Percentiles rank a stretch among this genome's conserved stretches.
phyloP scores from a whole-genome alignment of 2,113 vertebrate genomes.

The Ctenodactylus gundi region DNA sequence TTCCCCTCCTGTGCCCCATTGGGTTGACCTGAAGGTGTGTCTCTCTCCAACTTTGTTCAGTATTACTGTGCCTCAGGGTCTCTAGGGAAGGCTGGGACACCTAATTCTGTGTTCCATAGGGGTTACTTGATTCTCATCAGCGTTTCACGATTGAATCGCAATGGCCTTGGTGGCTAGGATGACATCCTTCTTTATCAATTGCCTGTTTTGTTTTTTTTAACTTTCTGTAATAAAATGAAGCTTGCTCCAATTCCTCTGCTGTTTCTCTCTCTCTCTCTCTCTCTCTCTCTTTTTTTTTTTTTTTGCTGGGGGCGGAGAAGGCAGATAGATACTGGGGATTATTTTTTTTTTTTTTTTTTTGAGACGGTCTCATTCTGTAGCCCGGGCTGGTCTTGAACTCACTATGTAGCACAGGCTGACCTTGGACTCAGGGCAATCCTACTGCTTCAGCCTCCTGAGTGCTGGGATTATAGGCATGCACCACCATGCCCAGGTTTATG shows the following conservation, averaged over 20 bases:
- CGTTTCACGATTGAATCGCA: slow-evolving; percentile 22
- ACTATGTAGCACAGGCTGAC: too few species aligned
- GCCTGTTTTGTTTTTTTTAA: slow-evolving; percentile 36
- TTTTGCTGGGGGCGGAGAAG: too few species aligned
- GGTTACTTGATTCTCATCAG: slow-evolving; percentile 60
- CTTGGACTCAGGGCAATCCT: too few species aligned
- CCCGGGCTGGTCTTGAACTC: too few species aligned
- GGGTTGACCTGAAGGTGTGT: background rate
- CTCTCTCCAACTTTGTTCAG: slow-evolving; percentile 58
- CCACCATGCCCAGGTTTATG: too few species aligned
- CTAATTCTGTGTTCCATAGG: background rate
- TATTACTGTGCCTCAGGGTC: slow-evolving; percentile 57
- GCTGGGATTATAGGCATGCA: too few species aligned
- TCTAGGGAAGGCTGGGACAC: slow-evolving; percentile 23
- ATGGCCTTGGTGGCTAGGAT: background rate
- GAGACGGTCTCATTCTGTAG: too few species aligned
- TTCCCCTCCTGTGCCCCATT: background rate
- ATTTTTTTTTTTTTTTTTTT: too few species aligned
- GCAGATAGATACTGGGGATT: too few species aligned
- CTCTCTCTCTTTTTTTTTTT: too few species aligned
- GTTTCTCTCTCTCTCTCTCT: too few species aligned
- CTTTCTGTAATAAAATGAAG: slow-evolving; percentile 75
- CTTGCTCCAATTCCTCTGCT: background rate
- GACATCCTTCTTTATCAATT: background rate
- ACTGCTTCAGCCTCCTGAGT: too few species aligned